Base-by-base conservation (phyloP, 1,140 invertebrate species). In the Muscidifurax raptorellus region DNA sequence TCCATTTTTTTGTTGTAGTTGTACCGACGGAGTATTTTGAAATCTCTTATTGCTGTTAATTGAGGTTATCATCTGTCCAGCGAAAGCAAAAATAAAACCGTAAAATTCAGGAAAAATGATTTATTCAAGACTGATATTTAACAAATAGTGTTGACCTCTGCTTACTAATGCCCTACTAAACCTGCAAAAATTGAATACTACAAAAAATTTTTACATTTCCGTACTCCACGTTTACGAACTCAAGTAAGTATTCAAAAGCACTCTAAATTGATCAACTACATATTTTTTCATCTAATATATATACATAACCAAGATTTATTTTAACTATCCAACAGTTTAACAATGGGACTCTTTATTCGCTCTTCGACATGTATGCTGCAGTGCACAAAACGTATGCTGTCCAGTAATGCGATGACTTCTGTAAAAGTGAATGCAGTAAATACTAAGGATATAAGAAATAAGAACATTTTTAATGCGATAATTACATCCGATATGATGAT, bases 261-360 rank as follows among this genome's bases (percentile, higher is more conserved):
- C 32, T 36, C 36, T n/a, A n/a, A 40, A 40, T 40, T 2, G 10
- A 40, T 10, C 10, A 40, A 40, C 36, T 15, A 47, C 2, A 47
- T 47, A 15, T 47, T 13, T 47, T 47, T 10, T 44, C 40, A 44
- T 47, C 15, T 5, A 47, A 15, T 18, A 47, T 18, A 47, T 22
- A 22, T 59, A 59, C 18, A 6, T 59, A 22, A 7, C 18, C 6
- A 18, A 22, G 18, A 52, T 15, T 59, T 59, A 18, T 7, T 59
- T 59, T 59, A n/a, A 59, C 18, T 27, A 7, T 74, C 32, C 36
- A 1, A 47, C 52, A 77, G 12, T 71, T 79, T 12, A 28, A 84
- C n/a, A 44, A 86, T 86, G 81, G n/a, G 71, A 22, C 3, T 75
- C 9, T 67, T 83, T 69, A n/a, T 78, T 30, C 52, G 27, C 30